These are phyloP conservation scores for Eunapius fragilis DNA, from an alignment of 37 sponge, comb jelly and placozoan genomes.

Conservation along the genomic window DNA sequence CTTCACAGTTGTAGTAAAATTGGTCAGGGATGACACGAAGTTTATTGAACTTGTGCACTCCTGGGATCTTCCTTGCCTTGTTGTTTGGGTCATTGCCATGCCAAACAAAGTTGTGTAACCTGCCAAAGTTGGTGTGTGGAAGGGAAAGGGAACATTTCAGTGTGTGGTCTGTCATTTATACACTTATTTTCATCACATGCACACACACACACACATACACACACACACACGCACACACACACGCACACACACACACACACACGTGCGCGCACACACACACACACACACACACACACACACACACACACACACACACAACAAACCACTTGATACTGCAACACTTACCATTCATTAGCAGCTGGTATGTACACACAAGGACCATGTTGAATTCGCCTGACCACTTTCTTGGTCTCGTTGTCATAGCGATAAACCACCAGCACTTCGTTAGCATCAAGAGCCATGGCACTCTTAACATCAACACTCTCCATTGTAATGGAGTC, in stretches of 20 bases:
- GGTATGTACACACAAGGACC: slow-evolving; percentile 88
- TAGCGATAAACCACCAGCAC: slow-evolving; percentile 87
- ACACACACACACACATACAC: no score
- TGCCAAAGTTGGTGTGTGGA: background rate
- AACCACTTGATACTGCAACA: background rate
- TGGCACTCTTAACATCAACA: slow-evolving; percentile 41
- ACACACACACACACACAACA: background rate
- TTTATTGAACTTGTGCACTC: slow-evolving; percentile 72
- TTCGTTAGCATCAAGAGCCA: slow-evolving; percentile 86
- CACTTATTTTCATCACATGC: no score
- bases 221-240: no score
- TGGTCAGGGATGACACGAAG: slow-evolving; percentile 93
- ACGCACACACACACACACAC: no score
- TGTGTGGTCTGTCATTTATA: no score
- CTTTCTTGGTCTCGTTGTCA: slow-evolving; percentile 47
- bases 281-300: no score
- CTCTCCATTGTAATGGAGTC: slow-evolving; percentile 53
- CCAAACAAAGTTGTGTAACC: slow-evolving; percentile 89
- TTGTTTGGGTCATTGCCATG: slow-evolving; percentile 84
- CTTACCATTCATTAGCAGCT: slow-evolving; percentile 84
- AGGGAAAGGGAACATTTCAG: background rate
- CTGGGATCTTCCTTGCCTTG: slow-evolving; percentile 85
- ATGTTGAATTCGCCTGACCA: slow-evolving; percentile 64
- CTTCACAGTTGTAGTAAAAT: slow-evolving; percentile 86
- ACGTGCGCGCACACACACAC: no score